Evolutionary conservation across 2,113 vertebrate genomes (phyloP).

Genomic region (Apteryx mantelli): DNA sequence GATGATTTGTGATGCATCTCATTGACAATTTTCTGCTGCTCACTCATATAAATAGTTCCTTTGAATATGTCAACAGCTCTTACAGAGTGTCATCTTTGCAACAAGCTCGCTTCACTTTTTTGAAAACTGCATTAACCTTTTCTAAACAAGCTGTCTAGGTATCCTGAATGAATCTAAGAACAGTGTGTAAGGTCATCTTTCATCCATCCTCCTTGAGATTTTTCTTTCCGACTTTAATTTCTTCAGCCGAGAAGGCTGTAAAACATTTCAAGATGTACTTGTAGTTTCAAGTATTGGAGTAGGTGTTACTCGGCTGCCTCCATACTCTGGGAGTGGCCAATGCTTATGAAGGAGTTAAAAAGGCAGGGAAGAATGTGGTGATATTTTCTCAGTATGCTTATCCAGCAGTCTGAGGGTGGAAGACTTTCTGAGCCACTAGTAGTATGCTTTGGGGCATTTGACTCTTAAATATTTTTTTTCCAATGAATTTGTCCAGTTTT

Average conservation of each 20-base stretch:
- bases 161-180: background rate
- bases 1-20: background rate
- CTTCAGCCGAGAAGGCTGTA: background rate
- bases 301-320: background rate
- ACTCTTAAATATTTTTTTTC: background rate
- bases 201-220: background rate
- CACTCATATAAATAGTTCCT: background rate
- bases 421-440: background rate
- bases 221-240: background rate
- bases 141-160: background rate
- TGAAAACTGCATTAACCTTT: background rate
- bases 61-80: background rate
- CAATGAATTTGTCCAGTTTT: background rate
- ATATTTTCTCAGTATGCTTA: background rate
- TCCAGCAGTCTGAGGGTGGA: background rate
- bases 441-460: background rate
- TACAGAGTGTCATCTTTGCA: background rate
- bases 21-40: background rate
- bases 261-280: background rate
- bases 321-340: background rate
- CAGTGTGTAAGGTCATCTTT: background rate
- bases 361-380: background rate
- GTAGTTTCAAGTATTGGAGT: background rate
- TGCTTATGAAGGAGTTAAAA: background rate
- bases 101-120: background rate